Evolutionary conservation across 2,113 vertebrate species (phyloP), one percentile per base, ranked within the genome.

Genomic region (Craseonycteris thonglongyai): DNA sequence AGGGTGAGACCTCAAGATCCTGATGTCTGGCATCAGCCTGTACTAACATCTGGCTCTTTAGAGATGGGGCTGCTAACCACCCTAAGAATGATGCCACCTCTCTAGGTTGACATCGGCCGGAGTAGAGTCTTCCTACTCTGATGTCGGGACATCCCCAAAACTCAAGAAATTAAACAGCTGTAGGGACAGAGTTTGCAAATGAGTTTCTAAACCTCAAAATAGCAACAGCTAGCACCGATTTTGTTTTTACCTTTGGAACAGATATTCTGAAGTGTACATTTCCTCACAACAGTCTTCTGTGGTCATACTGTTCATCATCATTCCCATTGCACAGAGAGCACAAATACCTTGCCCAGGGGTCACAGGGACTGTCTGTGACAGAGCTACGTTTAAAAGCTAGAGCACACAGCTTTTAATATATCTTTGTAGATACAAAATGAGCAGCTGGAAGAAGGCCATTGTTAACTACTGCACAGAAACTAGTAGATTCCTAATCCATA

Each of bases 51-150:
- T 28, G 61, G n/a, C 24, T 26, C 80, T 61, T 63, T 2, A 22
- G 72, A 68, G 33, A 40, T 12, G 45, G 35, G 30, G 40, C 68
- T 35, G 15, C 47, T 49, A 26, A 30, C 38, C 5, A 9, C 19
- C 3, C n/a, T 59, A 18, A 2, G 26, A 42, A 11, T 24, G 51
- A 12, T 1, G 13, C 8, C 38, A 0, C 40, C 4, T 56, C 71
- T 38, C 2, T 2, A 56, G 65, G 28, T 28, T 6, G 33, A 45
- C 28, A 2, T 30, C 22, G 24, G 28, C 33, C 38, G 1, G n/a
- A 38, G 5, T 13, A 61, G 75, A 49, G n/a, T 49, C 51, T n/a
- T 51, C 24, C 59, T 84, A 16, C 3, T 40, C 2, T 35, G 66
- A 45, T 59, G 30, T 21, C 45, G n/a, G 45, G 68, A 75, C 69